Percentiles rank a stretch among this genome's conserved stretches.
Evolutionary conservation across 1,140 invertebrate species (phyloP).

Genomic region (Oreohelix idahoensis): DNA sequence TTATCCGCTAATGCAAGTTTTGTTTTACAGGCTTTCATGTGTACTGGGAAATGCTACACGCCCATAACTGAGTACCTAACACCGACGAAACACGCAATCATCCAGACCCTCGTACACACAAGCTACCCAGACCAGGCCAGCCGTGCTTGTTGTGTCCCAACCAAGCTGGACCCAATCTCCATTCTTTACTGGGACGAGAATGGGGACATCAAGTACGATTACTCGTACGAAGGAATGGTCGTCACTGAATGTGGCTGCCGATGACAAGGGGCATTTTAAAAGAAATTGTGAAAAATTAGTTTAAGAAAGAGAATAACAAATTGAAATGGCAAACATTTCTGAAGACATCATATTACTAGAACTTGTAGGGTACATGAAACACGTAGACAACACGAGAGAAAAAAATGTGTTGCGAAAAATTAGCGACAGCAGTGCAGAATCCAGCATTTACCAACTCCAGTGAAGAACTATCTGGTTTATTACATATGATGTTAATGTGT

Average conservation of each 20-base stretch:
- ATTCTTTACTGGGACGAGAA: constrained; percentile 80
- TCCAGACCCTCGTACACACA: constrained; percentile 94
- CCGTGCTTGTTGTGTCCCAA: constrained; percentile 82
- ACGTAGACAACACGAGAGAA: too few relatives aligned
- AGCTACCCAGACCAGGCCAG: constrained; percentile 80
- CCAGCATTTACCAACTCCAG: too few relatives aligned
- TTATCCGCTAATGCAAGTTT: background rate
- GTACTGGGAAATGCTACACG: constrained; percentile 93
- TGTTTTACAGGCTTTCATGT: constrained; percentile 84
- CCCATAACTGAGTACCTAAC: constrained; percentile 93
- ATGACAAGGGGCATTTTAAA: too few relatives aligned
- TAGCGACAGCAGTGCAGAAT: too few relatives aligned
- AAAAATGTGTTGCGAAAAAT: too few relatives aligned
- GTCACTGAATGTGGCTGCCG: constrained; percentile 80
- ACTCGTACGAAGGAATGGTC: constrained; percentile 81
- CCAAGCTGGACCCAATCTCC: constrained; percentile 77
- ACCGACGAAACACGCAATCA: constrained; percentile 98
- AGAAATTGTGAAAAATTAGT: too few relatives aligned
- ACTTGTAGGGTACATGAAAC: too few relatives aligned
- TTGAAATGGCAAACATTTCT: too few relatives aligned
- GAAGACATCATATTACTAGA: too few relatives aligned
- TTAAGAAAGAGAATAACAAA: too few relatives aligned
- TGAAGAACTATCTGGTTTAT: too few relatives aligned
- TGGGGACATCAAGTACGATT: constrained; percentile 76
- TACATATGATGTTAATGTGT: too few relatives aligned